Conservation (phyloP, 1,140 invertebrate genomes). For the Lethrus apterus region DNA sequence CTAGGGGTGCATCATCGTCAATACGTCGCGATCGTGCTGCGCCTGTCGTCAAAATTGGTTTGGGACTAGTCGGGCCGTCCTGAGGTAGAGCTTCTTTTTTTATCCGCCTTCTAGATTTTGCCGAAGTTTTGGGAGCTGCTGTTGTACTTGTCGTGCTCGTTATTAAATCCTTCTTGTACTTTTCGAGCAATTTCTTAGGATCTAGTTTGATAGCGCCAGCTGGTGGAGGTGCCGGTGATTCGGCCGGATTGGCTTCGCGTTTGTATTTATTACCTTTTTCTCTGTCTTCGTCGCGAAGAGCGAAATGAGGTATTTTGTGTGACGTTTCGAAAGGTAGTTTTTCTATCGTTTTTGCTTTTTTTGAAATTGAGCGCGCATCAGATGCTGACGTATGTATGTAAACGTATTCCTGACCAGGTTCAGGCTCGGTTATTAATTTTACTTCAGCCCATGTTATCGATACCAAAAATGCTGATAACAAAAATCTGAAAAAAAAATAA, state of each 20-base stretch:
- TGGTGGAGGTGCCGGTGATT: conserved; percentile 31
- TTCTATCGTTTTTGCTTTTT: conserved; percentile 32
- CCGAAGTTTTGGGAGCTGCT: conserved; percentile 18
- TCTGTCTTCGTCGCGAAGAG: conserved; percentile 27
- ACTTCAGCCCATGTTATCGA: conserved; percentile 18
- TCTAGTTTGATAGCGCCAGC: conserved; percentile 38
- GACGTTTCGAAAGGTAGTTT: conserved; percentile 36
- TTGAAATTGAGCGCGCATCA: conserved; percentile 27
- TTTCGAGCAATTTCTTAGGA: conserved; percentile 32
- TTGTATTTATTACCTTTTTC: conserved; percentile 21
- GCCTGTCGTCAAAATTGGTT: conserved; percentile 33
- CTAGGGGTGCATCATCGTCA: conserved; percentile 30
- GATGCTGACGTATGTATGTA: conserved; percentile 32
- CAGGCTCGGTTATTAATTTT: conserved; percentile 29
- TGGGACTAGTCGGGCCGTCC: conserved; percentile 13
- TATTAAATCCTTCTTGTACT: conserved; percentile 34
- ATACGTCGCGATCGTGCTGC: conserved; percentile 21
- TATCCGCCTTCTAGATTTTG: conserved; percentile 20
- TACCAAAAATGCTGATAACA: conserved; percentile 11
- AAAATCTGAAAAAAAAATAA: conserved; percentile 29
- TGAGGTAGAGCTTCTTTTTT: conserved; percentile 29
- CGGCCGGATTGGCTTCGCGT: conserved; percentile 24
- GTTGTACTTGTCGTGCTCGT: conserved; percentile 24
- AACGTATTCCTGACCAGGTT: conserved; percentile 36
- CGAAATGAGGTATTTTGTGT: conserved; percentile 34